Base-by-base conservation (phyloP, 2,888 invertebrate species). In the Hedychridium roseum region DNA sequence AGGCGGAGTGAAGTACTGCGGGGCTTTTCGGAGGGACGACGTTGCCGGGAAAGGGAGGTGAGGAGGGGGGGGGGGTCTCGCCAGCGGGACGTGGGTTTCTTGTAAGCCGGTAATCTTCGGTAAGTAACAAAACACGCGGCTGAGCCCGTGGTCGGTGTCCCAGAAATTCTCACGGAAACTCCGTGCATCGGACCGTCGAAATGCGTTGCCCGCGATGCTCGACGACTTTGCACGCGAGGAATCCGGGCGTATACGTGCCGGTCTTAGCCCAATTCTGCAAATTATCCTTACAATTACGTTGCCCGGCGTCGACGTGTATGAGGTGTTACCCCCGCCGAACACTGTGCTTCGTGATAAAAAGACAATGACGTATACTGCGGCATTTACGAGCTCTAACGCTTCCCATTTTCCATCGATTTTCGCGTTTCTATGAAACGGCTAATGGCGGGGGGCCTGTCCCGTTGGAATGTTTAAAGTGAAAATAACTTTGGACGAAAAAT, bases 41-140 rank as follows among this genome's bases (percentile, higher is more conserved):
- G 23, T 23, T 23, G 23, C 9, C 23, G 23, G 18, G 49, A 32
- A 43, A 46, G 28, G 49, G 41, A 17, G 48, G 54, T 37, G 30
- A 27, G 28, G 31, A 31, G 44, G 26, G 15, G 44, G 32, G 34
- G 38, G 34, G 15, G 39, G 32, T n/a, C n/a, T n/a, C n/a, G n/a
- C n/a, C n/a, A 45, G 45, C 23, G 9, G 23, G 23, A 23, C 5
- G 23, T 53, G 61, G 56, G 57, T 68, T 70, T 71, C 66, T 71
- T 70, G 69, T 61, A 59, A 64, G 64, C 60, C 60, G 61, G 67
- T 70, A 71, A 72, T 71, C 72, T 72, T 71, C 64, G 60, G 66
- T 63, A 58, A 62, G 66, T 60, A 69, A 69, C 70, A 72, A 72
- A 71, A 71, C 72, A 68, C 64, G 56, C 43, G 57, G 57, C 44